Percentiles rank a stretch among this genome's conserved stretches.
These are phyloP conservation scores for Cercocebus atys DNA, from an alignment of 2,113 vertebrate genomes.

Conservation along the genomic window DNA sequence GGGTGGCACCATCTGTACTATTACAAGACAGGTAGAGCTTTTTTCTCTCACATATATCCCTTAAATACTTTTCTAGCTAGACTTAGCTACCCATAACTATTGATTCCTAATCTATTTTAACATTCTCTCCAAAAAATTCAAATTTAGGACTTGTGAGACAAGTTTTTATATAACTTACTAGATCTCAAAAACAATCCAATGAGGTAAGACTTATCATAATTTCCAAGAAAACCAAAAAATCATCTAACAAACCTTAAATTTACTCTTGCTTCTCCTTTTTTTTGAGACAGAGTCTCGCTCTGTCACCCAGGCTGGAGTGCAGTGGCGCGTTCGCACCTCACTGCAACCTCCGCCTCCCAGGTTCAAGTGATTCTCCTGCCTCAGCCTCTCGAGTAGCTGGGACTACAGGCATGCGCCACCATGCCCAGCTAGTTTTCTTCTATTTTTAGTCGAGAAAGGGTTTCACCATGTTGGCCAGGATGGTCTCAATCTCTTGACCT, in stretches of 20 bases:
- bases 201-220: neutral
- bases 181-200: neutral
- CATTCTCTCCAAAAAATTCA: neutral
- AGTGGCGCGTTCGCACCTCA: rapidly evolving
- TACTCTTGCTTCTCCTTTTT: neutral
- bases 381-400: too few species aligned
- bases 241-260: neutral
- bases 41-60: neutral
- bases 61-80: neutral
- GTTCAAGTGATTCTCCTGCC: too few species aligned
- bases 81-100: neutral
- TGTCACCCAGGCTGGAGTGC: too few species aligned
- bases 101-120: neutral
- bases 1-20: neutral
- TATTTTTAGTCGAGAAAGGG: too few species aligned
- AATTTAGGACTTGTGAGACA: neutral
- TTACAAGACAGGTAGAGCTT: rapidly evolving
- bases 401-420: too few species aligned
- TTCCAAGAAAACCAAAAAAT: neutral
- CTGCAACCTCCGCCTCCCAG: too few species aligned
- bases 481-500: too few species aligned
- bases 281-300: too few species aligned
- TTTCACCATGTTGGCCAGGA: too few species aligned
- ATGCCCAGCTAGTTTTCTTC: too few species aligned
- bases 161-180: neutral